These are phyloP conservation scores for Amphipyra tragopoginis DNA, from an alignment of 2,888 invertebrate genomes.

Conservation along the genomic window DNA sequence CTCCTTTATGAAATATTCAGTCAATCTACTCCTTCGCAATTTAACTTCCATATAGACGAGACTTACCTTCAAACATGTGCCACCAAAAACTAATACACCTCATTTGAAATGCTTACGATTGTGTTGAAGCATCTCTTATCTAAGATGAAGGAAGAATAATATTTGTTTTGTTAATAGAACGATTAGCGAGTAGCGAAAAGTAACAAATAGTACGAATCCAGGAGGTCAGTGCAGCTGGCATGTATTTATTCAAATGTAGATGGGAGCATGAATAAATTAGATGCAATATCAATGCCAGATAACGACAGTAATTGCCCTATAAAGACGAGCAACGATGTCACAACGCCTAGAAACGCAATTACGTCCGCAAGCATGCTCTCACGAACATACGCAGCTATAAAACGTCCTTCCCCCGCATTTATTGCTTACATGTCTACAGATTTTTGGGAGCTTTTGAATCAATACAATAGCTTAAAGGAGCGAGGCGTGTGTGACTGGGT, in stretches of 20 bases:
- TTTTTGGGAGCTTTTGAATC: slow-evolving; percentile 72
- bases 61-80: slow-evolving; percentile 36
- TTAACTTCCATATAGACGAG: slow-evolving; percentile 60
- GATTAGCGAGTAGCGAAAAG: slow-evolving; percentile 62
- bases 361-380: slow-evolving; percentile 81
- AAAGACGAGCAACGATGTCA: slow-evolving; percentile 87
- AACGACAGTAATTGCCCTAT: slow-evolving; percentile 88
- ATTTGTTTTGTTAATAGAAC: slow-evolving; percentile 66
- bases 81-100: slow-evolving; percentile 63
- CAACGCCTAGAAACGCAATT: slow-evolving; percentile 85
- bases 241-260: slow-evolving; percentile 82
- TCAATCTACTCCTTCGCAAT: slow-evolving; percentile 65
- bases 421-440: slow-evolving; percentile 77
- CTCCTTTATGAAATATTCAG: slow-evolving; percentile 74
- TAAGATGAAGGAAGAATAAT: too few relatives aligned
- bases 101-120: slow-evolving; percentile 41
- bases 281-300: slow-evolving; percentile 89
- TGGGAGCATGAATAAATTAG: slow-evolving; percentile 83
- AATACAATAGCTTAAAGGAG: slow-evolving; percentile 63
- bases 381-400: slow-evolving; percentile 80
- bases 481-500: slow-evolving; percentile 51
- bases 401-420: slow-evolving; percentile 74
- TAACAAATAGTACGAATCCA: slow-evolving; percentile 62
- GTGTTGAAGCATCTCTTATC: too few relatives aligned
- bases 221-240: slow-evolving; percentile 77